Conservation (phyloP, 2,113 vertebrate species). For the Coptodon bakossiorum region DNA sequence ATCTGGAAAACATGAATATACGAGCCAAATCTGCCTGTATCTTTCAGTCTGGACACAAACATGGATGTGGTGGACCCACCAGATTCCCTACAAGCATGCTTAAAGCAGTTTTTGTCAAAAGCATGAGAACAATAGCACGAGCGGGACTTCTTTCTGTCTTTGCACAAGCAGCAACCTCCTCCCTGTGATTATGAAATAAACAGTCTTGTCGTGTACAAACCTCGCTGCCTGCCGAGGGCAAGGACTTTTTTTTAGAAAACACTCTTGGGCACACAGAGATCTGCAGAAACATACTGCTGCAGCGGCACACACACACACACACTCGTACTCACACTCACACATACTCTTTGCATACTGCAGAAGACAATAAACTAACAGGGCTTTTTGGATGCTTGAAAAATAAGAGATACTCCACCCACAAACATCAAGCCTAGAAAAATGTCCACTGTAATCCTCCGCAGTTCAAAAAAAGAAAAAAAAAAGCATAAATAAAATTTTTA, state of each 20-base stretch:
- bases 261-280: constrained; percentile 3
- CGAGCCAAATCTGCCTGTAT: neutral
- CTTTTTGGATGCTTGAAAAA: neutral
- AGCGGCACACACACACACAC: neutral
- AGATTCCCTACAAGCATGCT: neutral
- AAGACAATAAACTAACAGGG: neutral
- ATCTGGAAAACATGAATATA: neutral
- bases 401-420: neutral
- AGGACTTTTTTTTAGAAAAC: constrained; percentile 5
- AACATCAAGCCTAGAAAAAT: neutral
- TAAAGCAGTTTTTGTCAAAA: neutral
- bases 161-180: neutral
- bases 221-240: neutral
- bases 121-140: neutral
- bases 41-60: neutral
- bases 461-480: neutral
- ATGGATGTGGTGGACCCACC: neutral
- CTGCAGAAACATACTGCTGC: neutral
- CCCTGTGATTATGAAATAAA: constrained; percentile 7
- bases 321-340: neutral
- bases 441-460: constrained; percentile 14
- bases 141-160: neutral
- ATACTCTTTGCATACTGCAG: constrained; percentile 1
- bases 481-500: neutral
- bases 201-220: neutral